A percentile compares a stretch with the other conserved stretches of the same genome.
These are phyloP conservation scores for Cephus spinipes DNA, from an alignment of 2,888 invertebrate species.

Conservation along the genomic window DNA sequence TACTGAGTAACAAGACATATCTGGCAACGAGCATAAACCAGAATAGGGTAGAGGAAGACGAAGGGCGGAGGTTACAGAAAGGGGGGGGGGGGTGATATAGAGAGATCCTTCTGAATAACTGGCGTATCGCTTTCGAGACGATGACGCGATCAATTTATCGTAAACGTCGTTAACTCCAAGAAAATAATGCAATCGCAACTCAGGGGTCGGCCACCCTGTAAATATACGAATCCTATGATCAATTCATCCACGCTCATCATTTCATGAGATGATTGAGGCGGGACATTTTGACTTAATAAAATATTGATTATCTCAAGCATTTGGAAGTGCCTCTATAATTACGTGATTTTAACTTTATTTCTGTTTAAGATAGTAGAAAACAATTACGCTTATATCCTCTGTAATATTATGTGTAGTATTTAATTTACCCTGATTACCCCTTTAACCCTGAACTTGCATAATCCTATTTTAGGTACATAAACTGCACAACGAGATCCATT, in stretches of 20 bases:
- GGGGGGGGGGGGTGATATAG: slow-evolving; percentile 5
- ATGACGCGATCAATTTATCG: slow-evolving; percentile 1
- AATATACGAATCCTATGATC: not conserved
- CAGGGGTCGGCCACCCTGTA: not conserved
- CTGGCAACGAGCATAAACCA: not conserved
- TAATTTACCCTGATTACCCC: no score
- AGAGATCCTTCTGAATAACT: not conserved
- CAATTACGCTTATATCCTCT: not conserved
- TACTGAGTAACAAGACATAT: not conserved
- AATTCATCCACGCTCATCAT: not conserved
- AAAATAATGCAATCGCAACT: not conserved
- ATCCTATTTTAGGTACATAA: no score
- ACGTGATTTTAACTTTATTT: not conserved
- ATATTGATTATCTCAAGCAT: not conserved
- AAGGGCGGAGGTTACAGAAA: not conserved
- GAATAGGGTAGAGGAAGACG: not conserved
- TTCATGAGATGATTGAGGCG: not conserved
- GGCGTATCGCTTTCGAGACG: not conserved
- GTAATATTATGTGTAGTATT: no score
- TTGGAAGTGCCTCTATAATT: not conserved
- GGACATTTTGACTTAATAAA: not conserved
- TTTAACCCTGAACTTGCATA: no score
- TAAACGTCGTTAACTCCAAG: not conserved
- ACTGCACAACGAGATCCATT: no score
- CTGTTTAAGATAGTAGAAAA: not conserved